Evolutionary conservation across 2,888 invertebrate species (phyloP), one percentile per base, ranked within the genome.

Genomic region (Cerceris rybyensis): DNA sequence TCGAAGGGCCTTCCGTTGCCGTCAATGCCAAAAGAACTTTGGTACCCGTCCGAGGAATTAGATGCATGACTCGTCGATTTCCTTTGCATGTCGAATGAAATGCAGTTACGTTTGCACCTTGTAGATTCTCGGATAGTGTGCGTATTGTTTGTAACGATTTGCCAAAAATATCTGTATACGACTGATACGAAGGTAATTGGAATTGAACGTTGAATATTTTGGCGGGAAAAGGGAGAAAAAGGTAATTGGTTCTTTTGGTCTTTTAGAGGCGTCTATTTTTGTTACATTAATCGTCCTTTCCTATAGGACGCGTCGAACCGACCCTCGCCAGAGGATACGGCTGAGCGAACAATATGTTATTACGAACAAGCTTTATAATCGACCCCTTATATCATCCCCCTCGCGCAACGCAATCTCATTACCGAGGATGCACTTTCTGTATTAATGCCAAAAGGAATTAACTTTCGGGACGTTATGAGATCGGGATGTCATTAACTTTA

Each of bases 361-460:
- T 88, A 87, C 89, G 78, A 83, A 81, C 84, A 75, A 83, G 88
- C 86, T 89, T 90, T 88, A 88, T 90, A 89, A 89, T 88, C 83
- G 84, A 87, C 83, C 89, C 89, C 90, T 90, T 90, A 89, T 86
- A 87, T 86, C 88, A 84, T 87, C 85, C 81, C 83, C 80, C 78
- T 79, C 81, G 81, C 69, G 78, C 82, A 83, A 82, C 85, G 87
- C 89, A 89, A 89, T 90, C 88, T 90, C 90, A 90, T 90, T 90
- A 90, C 86, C 82, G 85, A 83, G 82, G 88, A 87, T 89, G 87
- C 90, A 88, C 88, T 88, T 88, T 87, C 86, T 85, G 89, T 91
- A 91, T 91, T 91, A 91, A 90, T 92, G 88, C 90, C 90, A 85
- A 88, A 88, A 90, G 90, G 88, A 90, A 92, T 91, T 91, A 91